Evolutionary conservation across 2,797 vertebrate species (phyloP).

Genomic region (Distichodus sexfasciatus): DNA sequence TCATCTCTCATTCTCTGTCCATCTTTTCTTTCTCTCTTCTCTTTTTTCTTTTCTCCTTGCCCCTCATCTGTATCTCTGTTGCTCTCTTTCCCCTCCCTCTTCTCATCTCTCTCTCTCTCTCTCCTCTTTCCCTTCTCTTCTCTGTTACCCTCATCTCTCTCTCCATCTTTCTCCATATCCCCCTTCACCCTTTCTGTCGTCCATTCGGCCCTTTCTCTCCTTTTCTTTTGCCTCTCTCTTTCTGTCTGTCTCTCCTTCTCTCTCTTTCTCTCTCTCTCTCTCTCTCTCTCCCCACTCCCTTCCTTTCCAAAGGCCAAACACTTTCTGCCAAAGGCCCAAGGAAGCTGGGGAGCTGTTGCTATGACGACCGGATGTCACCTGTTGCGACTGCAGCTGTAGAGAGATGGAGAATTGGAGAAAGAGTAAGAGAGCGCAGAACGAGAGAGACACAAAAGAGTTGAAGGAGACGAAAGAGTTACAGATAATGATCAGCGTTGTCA

Average conservation of each 20-base stretch:
- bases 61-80: background rate
- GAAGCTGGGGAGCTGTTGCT: conserved; percentile 38
- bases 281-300: no score
- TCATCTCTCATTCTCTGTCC: background rate
- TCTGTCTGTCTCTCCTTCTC: background rate
- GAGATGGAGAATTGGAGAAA: background rate
- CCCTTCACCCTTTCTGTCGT: background rate
- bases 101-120: background rate
- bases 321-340: conserved; percentile 15
- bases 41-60: background rate
- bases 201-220: background rate
- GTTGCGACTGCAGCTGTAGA: conserved; percentile 26
- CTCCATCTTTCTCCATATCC: background rate
- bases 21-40: background rate
- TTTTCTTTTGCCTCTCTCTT: background rate
- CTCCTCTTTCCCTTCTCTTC: background rate
- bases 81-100: no score
- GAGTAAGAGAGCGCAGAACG: background rate
- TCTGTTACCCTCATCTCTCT: no score
- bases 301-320: conserved; percentile 6
- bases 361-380: conserved; percentile 44
- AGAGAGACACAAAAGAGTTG: background rate
- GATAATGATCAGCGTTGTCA: background rate
- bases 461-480: background rate
- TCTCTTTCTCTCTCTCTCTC: background rate